Base-by-base conservation (phyloP, 2,113 vertebrate genomes). In the Anarrhichthys ocellatus region DNA sequence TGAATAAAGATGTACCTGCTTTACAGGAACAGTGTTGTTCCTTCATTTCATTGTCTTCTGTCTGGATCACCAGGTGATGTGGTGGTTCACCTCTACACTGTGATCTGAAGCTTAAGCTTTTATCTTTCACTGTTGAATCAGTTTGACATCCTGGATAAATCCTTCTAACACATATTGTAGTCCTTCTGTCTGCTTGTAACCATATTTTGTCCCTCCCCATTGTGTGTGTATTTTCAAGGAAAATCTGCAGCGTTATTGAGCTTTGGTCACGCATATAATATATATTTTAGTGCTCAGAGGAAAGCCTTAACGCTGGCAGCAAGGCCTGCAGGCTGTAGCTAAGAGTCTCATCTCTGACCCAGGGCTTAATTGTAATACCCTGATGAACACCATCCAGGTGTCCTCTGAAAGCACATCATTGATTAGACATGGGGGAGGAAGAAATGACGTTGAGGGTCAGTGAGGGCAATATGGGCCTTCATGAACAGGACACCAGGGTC, bases 341-440 rank as follows among this genome's bases (percentile, higher is more conserved):
- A 15, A 8, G 7, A 69, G 22, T 65, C 29, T 76, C 63, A 88
- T 74, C 78, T 75, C 61, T 80, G 77, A 85, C 77, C 78, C 73
- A 81, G 65, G 36, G 72, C 50, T 65, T 63, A 66, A 73, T 68
- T 29, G 54, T 34, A 32, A 68, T 10, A 69, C 46, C 34, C 66
- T 24, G 34, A 72, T 66, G 66, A 84, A 76, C 67, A 56, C 27
- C 42, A 68, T 71, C 56, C 79, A 83, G 67, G 64, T 72, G 52
- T 75, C 64, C 77, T 65, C 40, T 64, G 54, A 69, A 52, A 65
- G 59, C 38, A 63, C 62, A 61, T 24, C 70, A 70, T 24, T 50
- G 48, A 72, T 79, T 42, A 68, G 77, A 70, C 27, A 40, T 5
- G 6, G 18, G 38, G 68, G 32, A 0, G 52, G 64, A 74, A 79